Evolutionary conservation across 2,888 invertebrate genomes (phyloP), one percentile per base, ranked within the genome.

Genomic region (Panorpa germanica): DNA sequence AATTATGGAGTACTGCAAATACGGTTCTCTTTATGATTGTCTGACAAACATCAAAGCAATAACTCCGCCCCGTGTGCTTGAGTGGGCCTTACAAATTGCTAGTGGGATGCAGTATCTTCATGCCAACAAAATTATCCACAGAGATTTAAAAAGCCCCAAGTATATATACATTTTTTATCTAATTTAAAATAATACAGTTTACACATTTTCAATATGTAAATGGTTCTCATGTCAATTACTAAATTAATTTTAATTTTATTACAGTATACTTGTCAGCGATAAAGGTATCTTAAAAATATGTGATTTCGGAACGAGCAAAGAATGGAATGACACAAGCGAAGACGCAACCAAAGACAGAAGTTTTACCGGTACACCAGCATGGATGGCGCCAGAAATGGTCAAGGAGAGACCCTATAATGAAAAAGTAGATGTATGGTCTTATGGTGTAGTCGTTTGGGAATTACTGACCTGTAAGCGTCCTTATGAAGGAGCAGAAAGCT

Each of bases 301-400:
- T 43, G 98, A 98, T 54, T 98, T 98, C 52, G 98, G 96, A 12
- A 95, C 93, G 1, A 81, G 86, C 43, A 70, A 88, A 33, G 85
- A 88, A 44, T 90, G 86, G 82, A 85, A 88, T 52, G 83, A 91
- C 48, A 82, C 81, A 22, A 90, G 88, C 49, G 83, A n/a, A n/a
- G n/a, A n/a, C n/a, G n/a, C n/a, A n/a, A n/a, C n/a, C n/a, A n/a
- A 86, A 24, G 78, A 85, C 46, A 98, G 96, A 96, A 83, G 88
- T 38, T 96, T 98, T 55, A 91, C 90, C 3, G 96, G 96, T 22
- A 98, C 96, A 0, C 88, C 93, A 1, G 88, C 93, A 0, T 98
- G 96, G 96, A 98, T 98, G 96, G 93, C 96, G 0, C 98, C 98
- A 0, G 98, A 98, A 59, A 83, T 96, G 22, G 95, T 98, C 40